Evolutionary conservation across 1,140 invertebrate species (phyloP), one percentile per base, ranked within the genome.

Genomic region (Panulirus ornatus): DNA sequence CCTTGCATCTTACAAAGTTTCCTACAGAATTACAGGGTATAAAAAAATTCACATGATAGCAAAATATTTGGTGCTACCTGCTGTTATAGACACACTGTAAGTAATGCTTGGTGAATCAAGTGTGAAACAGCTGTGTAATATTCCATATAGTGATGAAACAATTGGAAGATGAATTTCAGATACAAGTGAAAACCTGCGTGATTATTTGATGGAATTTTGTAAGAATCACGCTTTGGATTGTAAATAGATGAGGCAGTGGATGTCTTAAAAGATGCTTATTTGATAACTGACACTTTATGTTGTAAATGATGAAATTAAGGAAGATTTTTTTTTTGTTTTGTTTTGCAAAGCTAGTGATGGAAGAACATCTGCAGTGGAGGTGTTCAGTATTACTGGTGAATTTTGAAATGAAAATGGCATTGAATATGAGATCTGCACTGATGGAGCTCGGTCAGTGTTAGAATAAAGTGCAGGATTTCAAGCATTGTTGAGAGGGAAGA

Each of bases 31-130:
- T 86, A 70, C 84, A 75, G 75, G 44, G 44, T 75, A 42, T 22
- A 86, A 86, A 76, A 86, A 86, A 76, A 9, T 40, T 47, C n/a
- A 86, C 73, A 75, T 44, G 19, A 75, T 86, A 86, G 70, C 38
- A 44, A 30, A 51, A 92, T 73, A 11, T 44, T 83, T 92, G 83
- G 73, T 92, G 47, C 71, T 92, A 78, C 83, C 75, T 63, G 83
- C 63, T 86, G 91, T 82, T 86, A 79, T 82, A 70, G 88, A 92
- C 75, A 85, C 91, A 75, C 75, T 91, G 1, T 54, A 84, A 91
- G 87, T 83, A 86, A 91, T 92, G 91, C 66, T 91, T 70, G 73
- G 84, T 81, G 47, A 92, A 82, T 86, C 36, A 73, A 44, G 54
- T 83, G 91, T 81, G 36, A 90, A 90, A 34, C 27, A 83, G 73